A percentile compares a stretch with the other conserved stretches of the same genome.
Evolutionary conservation across 2,113 vertebrate species (phyloP).

Genomic region (Furnarius figulus): DNA sequence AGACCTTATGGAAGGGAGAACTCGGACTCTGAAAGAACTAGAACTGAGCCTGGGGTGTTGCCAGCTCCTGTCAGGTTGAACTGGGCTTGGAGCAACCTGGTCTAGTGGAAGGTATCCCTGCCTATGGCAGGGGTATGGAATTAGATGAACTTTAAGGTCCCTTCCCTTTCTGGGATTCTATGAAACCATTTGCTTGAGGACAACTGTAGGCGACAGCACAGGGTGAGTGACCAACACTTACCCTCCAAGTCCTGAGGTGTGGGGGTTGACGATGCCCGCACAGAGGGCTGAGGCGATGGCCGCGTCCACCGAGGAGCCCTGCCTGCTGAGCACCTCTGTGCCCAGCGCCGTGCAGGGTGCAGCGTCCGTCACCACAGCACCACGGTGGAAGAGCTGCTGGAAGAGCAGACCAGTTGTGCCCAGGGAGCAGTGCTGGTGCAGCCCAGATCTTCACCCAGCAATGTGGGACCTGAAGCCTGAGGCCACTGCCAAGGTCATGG

Average conservation of each 20-base stretch:
- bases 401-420: not conserved
- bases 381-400: conserved; percentile 87
- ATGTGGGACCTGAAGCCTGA: not conserved
- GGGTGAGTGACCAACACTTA: conserved; percentile 49
- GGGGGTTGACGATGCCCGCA: conserved; percentile 89
- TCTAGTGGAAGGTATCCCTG: not conserved
- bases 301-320: conserved; percentile 93
- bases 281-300: conserved; percentile 90
- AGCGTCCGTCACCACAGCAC: conserved; percentile 91
- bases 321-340: conserved; percentile 82
- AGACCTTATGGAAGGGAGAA: not conserved
- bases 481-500: accelerated
- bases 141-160: not conserved
- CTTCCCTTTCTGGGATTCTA: not conserved
- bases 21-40: not conserved
- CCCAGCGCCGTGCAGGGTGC: conserved; percentile 89
- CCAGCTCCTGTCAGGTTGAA: not conserved
- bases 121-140: not conserved
- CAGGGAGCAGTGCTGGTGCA: accelerated
- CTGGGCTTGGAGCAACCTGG: not conserved
- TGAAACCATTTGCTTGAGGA: not conserved
- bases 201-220: accelerated
- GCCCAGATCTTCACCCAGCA: not conserved
- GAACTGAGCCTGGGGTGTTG: not conserved
- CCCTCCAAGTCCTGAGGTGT: conserved; percentile 94